These are phyloP conservation scores for Harpalus rubripes DNA, from an alignment of 2,888 invertebrate species.

Conservation along the genomic window DNA sequence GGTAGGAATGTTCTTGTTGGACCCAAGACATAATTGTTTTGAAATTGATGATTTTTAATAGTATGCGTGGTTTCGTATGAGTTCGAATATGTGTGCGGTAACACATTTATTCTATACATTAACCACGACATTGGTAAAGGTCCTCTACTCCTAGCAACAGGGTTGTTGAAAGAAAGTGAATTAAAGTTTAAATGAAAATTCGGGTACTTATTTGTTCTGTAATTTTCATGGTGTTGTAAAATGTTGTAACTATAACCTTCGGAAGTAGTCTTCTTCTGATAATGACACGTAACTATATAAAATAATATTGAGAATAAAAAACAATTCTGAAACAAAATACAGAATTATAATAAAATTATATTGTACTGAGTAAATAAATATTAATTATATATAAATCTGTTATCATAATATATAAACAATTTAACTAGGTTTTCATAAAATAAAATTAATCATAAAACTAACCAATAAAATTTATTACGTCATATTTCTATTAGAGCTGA, in stretches of 20 bases:
- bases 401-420: no score
- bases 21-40: not conserved
- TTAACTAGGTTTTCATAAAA: no score
- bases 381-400: not conserved
- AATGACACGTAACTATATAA: not conserved
- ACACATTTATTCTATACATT: not conserved
- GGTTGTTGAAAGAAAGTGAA: not conserved
- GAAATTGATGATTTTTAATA: not conserved
- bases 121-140: not conserved
- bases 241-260: not conserved
- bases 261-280: not conserved
- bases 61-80: not conserved
- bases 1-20: not conserved
- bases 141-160: not conserved
- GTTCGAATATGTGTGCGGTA: not conserved
- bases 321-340: constrained; percentile 25
- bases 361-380: not conserved
- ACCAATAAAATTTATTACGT: not conserved
- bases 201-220: not conserved
- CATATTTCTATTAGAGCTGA: not conserved
- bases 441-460: not conserved
- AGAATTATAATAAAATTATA: not conserved
- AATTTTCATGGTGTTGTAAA: not conserved
- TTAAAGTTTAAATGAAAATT: not conserved
- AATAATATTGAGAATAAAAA: constrained; percentile 31